A percentile compares a stretch with the other conserved stretches of the same genome.
Evolutionary conservation across 2,888 invertebrate genomes (phyloP).

Genomic region (Cyrtodaria siliqua): DNA sequence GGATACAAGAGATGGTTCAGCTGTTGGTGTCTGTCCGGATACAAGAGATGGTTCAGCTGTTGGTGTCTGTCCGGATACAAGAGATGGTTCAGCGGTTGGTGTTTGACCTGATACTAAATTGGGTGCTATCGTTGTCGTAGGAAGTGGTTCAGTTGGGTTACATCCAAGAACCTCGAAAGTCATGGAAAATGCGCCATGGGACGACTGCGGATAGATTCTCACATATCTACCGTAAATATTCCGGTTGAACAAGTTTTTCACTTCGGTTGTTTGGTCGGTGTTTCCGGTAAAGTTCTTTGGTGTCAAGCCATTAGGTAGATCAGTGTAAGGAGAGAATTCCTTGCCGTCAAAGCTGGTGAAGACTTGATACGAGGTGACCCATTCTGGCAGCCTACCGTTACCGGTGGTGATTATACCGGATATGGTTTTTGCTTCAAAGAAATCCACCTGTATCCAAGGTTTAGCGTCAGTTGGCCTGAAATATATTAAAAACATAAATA

Average conservation of each 20-base stretch:
- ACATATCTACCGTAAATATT: conserved; percentile 72
- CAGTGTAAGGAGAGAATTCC: conserved; percentile 70
- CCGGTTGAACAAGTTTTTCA: conserved; percentile 70
- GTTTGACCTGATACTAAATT: conserved; percentile 60
- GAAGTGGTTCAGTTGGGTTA: conserved; percentile 65
- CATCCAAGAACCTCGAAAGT: conserved; percentile 79
- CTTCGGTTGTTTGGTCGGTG: conserved; percentile 62
- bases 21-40: conserved; percentile 33
- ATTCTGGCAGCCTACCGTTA: conserved; percentile 54
- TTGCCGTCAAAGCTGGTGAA: conserved; percentile 73
- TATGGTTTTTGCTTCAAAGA: conserved; percentile 73
- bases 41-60: conserved; percentile 31
- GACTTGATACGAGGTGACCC: conserved; percentile 70
- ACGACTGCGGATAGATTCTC: conserved; percentile 71
- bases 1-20: conserved; percentile 54
- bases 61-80: conserved; percentile 28
- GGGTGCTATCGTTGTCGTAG: conserved; percentile 39
- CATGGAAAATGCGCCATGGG: conserved; percentile 67
- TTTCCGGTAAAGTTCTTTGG: conserved; percentile 71
- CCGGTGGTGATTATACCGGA: conserved; percentile 74
- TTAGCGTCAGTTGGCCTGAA: conserved; percentile 65
- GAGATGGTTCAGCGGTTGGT: conserved; percentile 50
- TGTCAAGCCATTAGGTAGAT: conserved; percentile 40
- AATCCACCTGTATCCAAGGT: conserved; percentile 76
- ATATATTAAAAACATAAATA: not conserved